Base-by-base conservation (phyloP, 2,888 invertebrate genomes). In the Ochropacha duplaris region DNA sequence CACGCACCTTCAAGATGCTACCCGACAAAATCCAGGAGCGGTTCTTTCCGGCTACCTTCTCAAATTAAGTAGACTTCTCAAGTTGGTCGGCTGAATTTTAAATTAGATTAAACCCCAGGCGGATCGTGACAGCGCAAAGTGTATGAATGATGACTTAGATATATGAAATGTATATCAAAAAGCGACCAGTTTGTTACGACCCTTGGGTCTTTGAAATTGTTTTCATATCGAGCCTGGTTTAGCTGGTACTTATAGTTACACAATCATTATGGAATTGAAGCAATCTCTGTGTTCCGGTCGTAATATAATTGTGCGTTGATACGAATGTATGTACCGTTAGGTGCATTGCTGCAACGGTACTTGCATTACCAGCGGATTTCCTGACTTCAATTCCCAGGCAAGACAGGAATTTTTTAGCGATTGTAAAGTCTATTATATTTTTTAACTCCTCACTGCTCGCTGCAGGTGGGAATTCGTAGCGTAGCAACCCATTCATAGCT, bases 111-210 rank as follows among this genome's bases (percentile, higher is more conserved):
- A 85, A 87, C 90, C 86, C 73, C 74, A 69, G 83, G 88, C 85
- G 76, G 83, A 80, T 88, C 92, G 91, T 91, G 91, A 90, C 88
- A 80, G 75, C 83, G 88, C 88, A 87, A 86, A 88, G 86, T 84
- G 84, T 87, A 88, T 89, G 89, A 90, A 86, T 84, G 90, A 91
- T 91, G 88, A 86, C 89, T 87, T 81, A 68, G 71, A 74, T 71
- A 67, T 68, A 71, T 60, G 61, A 63, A 71, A 70, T 69, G 60
- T 72, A 69, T 77, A 77, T 71, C 74, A 72, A 70, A 71, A 54
- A 50, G 56, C 39, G 57, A 59, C 84, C 82, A 79, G 60, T 57
- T 66, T 72, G 62, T 36, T 26, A 55, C 59, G 84, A 75, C 14
- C 80, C 55, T n/a, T 61, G 24, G 34, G 52, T 52, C 60, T 60